Evolutionary conservation across 2,113 vertebrate species (phyloP), one percentile per base, ranked within the genome.

Genomic region (Tympanuchus pallidicinctus): DNA sequence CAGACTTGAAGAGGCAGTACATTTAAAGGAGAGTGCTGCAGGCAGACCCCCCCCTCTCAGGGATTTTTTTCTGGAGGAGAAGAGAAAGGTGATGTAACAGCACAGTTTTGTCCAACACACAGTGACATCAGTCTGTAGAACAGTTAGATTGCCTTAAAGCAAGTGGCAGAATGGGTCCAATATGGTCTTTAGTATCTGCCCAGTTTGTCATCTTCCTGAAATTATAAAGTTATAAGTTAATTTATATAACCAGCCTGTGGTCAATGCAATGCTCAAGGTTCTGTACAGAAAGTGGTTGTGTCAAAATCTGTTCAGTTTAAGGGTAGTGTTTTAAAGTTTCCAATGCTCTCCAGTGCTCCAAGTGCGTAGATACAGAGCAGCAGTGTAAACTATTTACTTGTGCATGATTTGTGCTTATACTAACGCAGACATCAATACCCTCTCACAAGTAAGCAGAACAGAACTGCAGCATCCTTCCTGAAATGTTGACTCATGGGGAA

Each of bases 331-430:
- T 59, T 42, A 20, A 45, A 66, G 28, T 63, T 85, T 56, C 34
- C 1, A 1, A 14, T 0, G 0, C 71, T 89, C 75, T 81, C 73
- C 66, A 81, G 52, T 42, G 14, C 34, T 75, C 36, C 69, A 86
- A 83, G 76, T 3, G 30, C 42, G 43, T n/a, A 77, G 52, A 60
- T 93, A 73, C 79, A 54, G 78, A 75, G 45, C 50, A 56, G 36
- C 64, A 88, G 42, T 2, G 3, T 57, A 92, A 94, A 92, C 73
- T 74, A 86, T 40, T 92, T 92, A 84, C 56, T 94, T 1, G 9
- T 48, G 88, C 91, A 48, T 88, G 93, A 72, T 91, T 86, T 91
- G 85, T 83, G 76, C 76, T 82, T 77, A 32, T 88, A 86, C 18
- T 61, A 81, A 70, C 47, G 30, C 20, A 80, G 67, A 59, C 64